These are phyloP conservation scores for Drosophila teissieri DNA, from an alignment of 1,140 invertebrate genomes.

Conservation along the genomic window DNA sequence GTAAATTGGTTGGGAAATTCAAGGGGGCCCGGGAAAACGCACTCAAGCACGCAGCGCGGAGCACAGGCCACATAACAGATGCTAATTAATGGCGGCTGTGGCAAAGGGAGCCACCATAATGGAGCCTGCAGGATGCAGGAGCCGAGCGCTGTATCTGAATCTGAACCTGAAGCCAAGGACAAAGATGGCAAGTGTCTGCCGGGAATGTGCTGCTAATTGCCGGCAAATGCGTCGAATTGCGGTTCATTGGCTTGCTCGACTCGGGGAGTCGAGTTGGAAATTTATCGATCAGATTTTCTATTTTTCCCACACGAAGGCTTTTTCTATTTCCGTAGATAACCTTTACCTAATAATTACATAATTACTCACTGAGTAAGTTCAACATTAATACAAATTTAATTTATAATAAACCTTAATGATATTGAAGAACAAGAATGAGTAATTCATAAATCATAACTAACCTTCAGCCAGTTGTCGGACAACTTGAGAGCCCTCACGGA, in stretches of 20 bases:
- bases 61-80: conserved; percentile 65
- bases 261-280: conserved; percentile 43
- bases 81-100: conserved; percentile 73
- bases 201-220: conserved; percentile 77
- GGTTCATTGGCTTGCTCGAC: conserved; percentile 66
- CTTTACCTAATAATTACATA: not conserved
- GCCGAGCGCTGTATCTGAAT: not conserved
- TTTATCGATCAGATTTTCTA: conserved; percentile 47
- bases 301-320: not conserved
- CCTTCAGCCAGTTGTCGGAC: conserved; percentile 88
- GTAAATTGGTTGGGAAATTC: not conserved
- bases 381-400: no score
- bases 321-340: not conserved
- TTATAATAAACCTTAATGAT: no score
- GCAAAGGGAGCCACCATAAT: conserved; percentile 33
- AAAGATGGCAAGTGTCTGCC: conserved; percentile 50
- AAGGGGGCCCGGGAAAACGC: conserved; percentile 33
- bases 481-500: conserved; percentile 92
- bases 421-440: not conserved
- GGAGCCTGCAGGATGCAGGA: conserved; percentile 29
- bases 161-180: conserved; percentile 26
- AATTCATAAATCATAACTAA: conserved; percentile 31
- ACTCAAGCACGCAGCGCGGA: conserved; percentile 60
- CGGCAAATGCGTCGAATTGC: conserved; percentile 75
- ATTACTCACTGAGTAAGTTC: no score